A percentile compares a stretch with the other conserved stretches of the same genome.
Evolutionary conservation across 2,113 vertebrate species (phyloP).

Genomic region (Ramphastos sulfuratus): DNA sequence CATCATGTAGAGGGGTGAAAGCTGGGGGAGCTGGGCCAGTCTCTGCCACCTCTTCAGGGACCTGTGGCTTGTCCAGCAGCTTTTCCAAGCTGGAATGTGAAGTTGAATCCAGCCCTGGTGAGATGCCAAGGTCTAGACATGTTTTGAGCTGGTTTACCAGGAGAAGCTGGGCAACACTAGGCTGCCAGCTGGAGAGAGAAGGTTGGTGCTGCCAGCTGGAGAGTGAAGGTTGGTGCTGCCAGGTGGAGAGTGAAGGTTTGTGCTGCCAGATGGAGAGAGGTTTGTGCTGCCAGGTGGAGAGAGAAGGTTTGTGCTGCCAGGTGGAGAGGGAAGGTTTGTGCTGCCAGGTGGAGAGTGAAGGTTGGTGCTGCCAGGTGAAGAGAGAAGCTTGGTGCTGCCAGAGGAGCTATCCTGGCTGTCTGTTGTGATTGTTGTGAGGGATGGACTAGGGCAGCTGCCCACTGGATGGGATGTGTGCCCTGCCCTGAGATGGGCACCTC

Average conservation of each 20-base stretch:
- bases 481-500: rapidly evolving
- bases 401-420: background rate
- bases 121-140: background rate
- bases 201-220: too few species aligned
- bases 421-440: rapidly evolving
- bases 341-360: too few species aligned
- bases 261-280: too few species aligned
- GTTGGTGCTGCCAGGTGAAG: background rate
- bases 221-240: too few species aligned
- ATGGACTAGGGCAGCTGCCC: background rate
- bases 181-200: too few species aligned
- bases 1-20: background rate
- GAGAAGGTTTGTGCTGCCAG: too few species aligned
- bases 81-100: background rate
- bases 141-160: background rate
- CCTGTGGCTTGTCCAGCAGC: background rate
- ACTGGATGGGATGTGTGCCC: background rate
- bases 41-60: rapidly evolving
- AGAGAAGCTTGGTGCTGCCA: background rate
- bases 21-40: background rate
- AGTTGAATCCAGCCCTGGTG: background rate
- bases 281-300: too few species aligned
- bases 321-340: too few species aligned
- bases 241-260: too few species aligned
- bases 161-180: background rate